Base-by-base conservation (phyloP, 2,888 invertebrate genomes). In the Tachina lurida region DNA sequence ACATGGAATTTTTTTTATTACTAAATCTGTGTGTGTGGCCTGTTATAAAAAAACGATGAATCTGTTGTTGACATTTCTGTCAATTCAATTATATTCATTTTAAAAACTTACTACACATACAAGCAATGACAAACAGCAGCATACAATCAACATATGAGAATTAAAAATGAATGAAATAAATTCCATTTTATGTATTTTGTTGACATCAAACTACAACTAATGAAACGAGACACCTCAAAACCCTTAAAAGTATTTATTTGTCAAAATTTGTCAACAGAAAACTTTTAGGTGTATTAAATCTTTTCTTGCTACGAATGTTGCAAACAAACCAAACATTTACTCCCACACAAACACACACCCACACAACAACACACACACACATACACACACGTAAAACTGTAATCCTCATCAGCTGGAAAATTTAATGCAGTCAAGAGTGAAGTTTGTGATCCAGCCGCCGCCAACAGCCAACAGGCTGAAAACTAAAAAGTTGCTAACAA, bases 371-470 rank as follows among this genome's bases (percentile, higher is more conserved):
- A 58, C 47, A 45, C n/a, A 7, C 39, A 15, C 31, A 17, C 9
- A 52, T 15, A 78, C 15, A 79, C 12, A 31, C 13, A 56, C 41
- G 62, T 54, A 73, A 74, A 62, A 45, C 81, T 52, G 67, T 85
- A 85, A 84, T 84, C 76, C 81, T 63, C 63, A 68, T 67, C 62
- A 81, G 84, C 74, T 77, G 73, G 56, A 63, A 85, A 85, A 85
- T 85, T 67, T 81, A 74, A 81, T 77, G 81, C 84, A 81, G 73
- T 81, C 77, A 77, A 65, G 81, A 81, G 84, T 81, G 74, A 77
- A 84, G 73, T 84, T 84, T 73, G 67, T 80, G 81, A 81, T 77
- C 74, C 81, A 77, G 68, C 77, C 70, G 49, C 84, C 77, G 74
- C 74, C 81, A 77, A 63, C 77, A 63, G 49, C 84, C 77, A 78